phyloP scores from a whole-genome alignment of 2,797 vertebrate species.

The Garrulus glandarius region DNA sequence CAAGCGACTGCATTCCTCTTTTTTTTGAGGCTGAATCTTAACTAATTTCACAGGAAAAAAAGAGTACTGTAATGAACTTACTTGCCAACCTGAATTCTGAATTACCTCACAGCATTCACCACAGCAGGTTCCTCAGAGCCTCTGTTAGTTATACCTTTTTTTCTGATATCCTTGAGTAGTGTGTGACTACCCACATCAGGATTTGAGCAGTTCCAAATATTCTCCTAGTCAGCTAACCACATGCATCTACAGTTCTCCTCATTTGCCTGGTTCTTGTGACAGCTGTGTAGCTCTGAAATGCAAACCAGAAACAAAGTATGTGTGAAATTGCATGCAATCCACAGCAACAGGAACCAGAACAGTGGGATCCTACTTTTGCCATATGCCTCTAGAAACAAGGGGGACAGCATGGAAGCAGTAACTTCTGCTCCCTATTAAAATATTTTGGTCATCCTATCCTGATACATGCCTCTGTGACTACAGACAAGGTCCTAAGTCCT shows the following conservation, averaged over 20 bases:
- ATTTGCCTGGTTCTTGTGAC: neutral
- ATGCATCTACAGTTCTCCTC: neutral
- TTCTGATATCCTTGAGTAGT: neutral
- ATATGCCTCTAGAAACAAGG: neutral
- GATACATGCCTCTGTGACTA: neutral
- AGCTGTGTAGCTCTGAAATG: neutral
- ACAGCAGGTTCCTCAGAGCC: neutral
- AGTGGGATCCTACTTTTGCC: neutral
- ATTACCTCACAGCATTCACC: neutral
- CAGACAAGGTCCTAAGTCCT: neutral
- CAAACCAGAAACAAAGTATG: neutral
- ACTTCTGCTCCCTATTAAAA: neutral
- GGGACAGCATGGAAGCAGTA: neutral
- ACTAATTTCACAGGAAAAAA: neutral
- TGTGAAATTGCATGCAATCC: neutral
- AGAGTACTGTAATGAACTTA: neutral
- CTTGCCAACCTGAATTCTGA: neutral
- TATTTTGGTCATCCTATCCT: neutral
- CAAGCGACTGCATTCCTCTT: neutral
- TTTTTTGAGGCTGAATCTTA: neutral
- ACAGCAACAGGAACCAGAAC: neutral
- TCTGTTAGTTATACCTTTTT: neutral
- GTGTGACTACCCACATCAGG: neutral
- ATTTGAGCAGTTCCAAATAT: neutral
- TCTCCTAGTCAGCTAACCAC: neutral